Evolutionary conservation across 2,113 vertebrate genomes (phyloP), one percentile per base, ranked within the genome.

Genomic region (Perca schrenkii): DNA sequence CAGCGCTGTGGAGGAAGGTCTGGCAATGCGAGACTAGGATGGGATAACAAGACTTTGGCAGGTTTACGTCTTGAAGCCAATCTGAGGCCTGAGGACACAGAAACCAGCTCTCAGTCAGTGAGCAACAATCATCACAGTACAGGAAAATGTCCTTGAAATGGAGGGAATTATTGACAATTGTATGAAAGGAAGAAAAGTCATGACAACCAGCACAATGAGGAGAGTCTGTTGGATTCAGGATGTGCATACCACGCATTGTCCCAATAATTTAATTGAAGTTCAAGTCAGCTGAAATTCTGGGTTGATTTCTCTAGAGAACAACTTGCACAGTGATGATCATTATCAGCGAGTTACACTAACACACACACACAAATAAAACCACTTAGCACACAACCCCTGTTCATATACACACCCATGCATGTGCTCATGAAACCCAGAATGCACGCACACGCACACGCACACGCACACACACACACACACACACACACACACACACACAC

Each of bases 261-360:
- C 57, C 13, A 6, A 79, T 86, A 74, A 89, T 90, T 69, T 53
- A 84, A 93, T 91, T 84, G 34, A 80, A 90, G 72, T 86, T 80
- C 56, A 88, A 90, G 79, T 88, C 92, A 93, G 92, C 88, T 80
- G 75, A 84, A 87, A 87, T 83, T 71, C 47, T 49, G 53, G 11
- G 25, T 56, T 88, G 50, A 91, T 94, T 85, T 88, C 88, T 80
- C 91, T 21, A 19, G 86, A 67, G 89, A 77, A 77, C 71, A 66
- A 83, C 74, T 86, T 72, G 60, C 74, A 90, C 84, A 89, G 79
- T 52, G 65, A 70, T 34, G 50, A 85, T 84, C 83, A 86, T 91
- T 88, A 86, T 84, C 70, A 84, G 57, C 13, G 19, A 73, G 21
- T 60, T 62, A 66, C 54, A 80, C 34, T 64, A 57, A 85, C 57